Base-by-base conservation (phyloP, 2,113 vertebrate species). In the Misgurnus anguillicaudatus region DNA sequence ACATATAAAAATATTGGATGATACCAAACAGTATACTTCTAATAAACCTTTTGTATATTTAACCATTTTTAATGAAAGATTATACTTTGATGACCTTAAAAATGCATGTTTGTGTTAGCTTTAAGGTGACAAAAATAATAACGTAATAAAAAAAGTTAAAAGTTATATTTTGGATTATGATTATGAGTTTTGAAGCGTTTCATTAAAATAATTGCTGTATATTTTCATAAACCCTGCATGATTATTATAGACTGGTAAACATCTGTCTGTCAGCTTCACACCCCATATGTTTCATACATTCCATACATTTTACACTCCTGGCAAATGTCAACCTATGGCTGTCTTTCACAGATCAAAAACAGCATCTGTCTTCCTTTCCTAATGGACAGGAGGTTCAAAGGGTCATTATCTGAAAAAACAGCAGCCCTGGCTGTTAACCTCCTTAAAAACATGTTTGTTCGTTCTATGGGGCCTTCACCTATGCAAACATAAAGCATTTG, bases 201-300 rank as follows among this genome's bases (percentile, higher is more conserved):
- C 48, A 72, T 10, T 45, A 45, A 45, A 8, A 45, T 45, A 9
- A 9, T 10, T 7, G 10, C 2, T 45, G 4, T 17, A 19, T 16
- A 36, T 17, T 58, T 41, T 19, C 17, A 21, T 21, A 48, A 61
- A 31, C 58, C 16, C 14, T 62, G 3, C 3, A 74, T 13, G 41
- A 19, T 62, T 6, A 47, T 31, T 53, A 53, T 6, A 16, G 1
- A 16, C 16, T 8, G 42, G 5, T 51, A 3, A 21, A 64, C 31
- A 75, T 64, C 31, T 48, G 61, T 38, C 73, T 63, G 61, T 53
- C 61, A 45, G 58, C 61, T 75, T 64, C 73, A 64, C 73, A 75
- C 42, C 36, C 61, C 45, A 75, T 62, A 31, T 75, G 73, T 76
- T 76, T 76, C 61, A 64, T 76, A 64, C 61, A 53, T 76, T 76